phyloP scores from a whole-genome alignment of 2,888 invertebrate species.

The Tolmerus cingulatus region DNA sequence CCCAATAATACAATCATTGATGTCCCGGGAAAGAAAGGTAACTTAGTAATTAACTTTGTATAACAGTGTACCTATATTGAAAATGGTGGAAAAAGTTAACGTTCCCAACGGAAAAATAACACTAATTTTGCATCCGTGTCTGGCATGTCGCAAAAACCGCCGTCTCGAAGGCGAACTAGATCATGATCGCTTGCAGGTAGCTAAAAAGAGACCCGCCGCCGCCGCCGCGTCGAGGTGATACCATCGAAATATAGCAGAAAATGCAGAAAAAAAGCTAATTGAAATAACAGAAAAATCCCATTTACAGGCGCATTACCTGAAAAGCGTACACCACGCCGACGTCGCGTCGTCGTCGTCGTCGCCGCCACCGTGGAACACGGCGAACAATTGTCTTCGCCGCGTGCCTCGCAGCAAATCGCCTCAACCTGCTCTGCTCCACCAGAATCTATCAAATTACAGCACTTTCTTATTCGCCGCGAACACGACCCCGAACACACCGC shows the following conservation, averaged over 20 bases:
- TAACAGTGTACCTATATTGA: background rate
- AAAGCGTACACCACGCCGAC: background rate
- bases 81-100: background rate
- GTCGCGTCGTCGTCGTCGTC: background rate
- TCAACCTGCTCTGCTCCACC: background rate
- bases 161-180: background rate
- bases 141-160: background rate
- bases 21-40: background rate
- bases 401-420: background rate
- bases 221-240: background rate
- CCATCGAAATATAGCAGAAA: background rate
- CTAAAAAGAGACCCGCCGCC: background rate
- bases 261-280: background rate
- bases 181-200: background rate
- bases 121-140: background rate
- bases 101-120: background rate
- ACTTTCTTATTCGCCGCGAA: constrained; percentile 4
- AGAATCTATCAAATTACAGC: constrained; percentile 23
- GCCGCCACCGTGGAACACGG: background rate
- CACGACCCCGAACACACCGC: background rate
- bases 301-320: background rate
- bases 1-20: background rate
- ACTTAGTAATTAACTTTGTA: background rate
- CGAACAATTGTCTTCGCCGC: background rate
- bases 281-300: constrained; percentile 11